Conservation (phyloP, 2,113 vertebrate genomes). For the Hemiprocne comata region DNA sequence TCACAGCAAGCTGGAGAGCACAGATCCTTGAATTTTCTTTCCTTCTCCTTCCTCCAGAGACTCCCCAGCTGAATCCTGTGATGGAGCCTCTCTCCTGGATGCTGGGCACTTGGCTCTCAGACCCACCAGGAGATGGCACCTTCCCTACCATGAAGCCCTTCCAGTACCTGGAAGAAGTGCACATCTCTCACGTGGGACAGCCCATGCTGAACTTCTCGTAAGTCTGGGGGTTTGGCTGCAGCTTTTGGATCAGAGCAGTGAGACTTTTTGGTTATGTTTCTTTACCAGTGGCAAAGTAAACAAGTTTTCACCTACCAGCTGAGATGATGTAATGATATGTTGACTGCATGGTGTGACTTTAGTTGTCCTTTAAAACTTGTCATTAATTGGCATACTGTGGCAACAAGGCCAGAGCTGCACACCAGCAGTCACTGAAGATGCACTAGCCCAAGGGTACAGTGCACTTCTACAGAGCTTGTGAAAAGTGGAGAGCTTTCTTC, state of each 20-base stretch:
- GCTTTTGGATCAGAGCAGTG: neutral
- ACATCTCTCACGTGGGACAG: constrained; percentile 91
- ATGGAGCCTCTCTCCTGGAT: constrained; percentile 92
- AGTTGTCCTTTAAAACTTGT: neutral
- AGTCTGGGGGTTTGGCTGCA: constrained; percentile 11
- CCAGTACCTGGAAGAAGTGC: constrained; percentile 86
- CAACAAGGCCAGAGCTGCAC: neutral
- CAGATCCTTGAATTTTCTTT: neutral
- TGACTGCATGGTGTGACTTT: neutral
- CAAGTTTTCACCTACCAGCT: neutral
- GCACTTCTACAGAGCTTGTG: neutral
- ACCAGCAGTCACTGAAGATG: neutral
- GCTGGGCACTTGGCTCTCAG: constrained; percentile 91
- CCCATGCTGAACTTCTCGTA: constrained; percentile 95
- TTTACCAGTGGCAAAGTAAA: neutral
- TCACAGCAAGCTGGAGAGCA: neutral
- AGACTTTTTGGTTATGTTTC: neutral
- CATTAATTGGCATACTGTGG: neutral
- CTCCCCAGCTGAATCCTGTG: constrained; percentile 81
- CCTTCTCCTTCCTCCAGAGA: constrained; percentile 56
- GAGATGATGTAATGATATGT: neutral
- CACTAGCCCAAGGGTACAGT: neutral
- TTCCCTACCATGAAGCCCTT: constrained; percentile 88
- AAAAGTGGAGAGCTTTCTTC: neutral
- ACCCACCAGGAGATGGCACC: constrained; percentile 84